Evolutionary conservation across 1,140 invertebrate genomes (phyloP), one percentile per base, ranked within the genome.

Genomic region (Leptinotarsa defecta): DNA sequence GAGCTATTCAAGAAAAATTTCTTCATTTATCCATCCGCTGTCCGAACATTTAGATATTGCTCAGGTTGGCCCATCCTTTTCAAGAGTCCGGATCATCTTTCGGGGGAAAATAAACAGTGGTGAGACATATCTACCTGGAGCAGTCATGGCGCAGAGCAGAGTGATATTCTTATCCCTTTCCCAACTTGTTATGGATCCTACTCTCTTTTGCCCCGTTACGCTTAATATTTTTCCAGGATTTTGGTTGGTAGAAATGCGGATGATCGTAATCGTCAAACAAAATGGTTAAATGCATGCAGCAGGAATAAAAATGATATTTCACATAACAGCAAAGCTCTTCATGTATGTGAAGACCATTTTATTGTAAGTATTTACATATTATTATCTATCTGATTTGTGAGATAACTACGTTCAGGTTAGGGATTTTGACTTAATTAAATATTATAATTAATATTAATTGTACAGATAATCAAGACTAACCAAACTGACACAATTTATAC

Each of bases 71-170:
- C 82, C 83, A 77, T 83, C 82, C 52, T 81, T 84, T 76, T 82
- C 77, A 71, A 86, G 80, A 24, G 73, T 77, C 24, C 57, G 62
- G 8, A 4, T 76, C 71, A 69, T 68, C n/a, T 68, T n/a, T 48
- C 83, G 67, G 67, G 81, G 81, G 75, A 80, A 86, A 63, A 86
- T 86, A 82, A 86, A 84, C 83, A 86, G 82, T 1, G 86, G 86
- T 61, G 85, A 84, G 43, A 86, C 79, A 75, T 71, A 86, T 13
- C 71, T 71, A 0, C 83, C 84, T 27, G 77, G 74, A 77, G 77
- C 13, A 76, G 76, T 86, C 78, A 83, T 84, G 62, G 82, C 81
- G 71, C 70, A 73, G 17, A 74, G 49, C n/a, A 65, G 70, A 22
- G 76, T 79, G 34, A 34, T 71, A 17, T 27, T 69, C 20, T 64